Percentiles rank a stretch among this genome's conserved stretches.
Conservation (phyloP, 2,113 vertebrate species). For the Plotosus lineatus region DNA sequence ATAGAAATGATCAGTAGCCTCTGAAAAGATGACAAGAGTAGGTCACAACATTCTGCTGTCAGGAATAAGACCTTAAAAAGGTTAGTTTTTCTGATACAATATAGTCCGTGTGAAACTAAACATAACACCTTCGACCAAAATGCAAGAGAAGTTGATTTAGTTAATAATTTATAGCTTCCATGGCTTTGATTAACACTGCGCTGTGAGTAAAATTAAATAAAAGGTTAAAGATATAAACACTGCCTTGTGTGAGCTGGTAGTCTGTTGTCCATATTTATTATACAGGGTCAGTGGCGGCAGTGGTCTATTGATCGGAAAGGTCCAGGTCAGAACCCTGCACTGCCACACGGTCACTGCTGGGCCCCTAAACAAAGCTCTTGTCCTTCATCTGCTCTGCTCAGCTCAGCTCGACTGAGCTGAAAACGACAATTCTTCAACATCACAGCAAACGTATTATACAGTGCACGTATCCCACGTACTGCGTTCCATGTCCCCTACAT, state of each 20-base stretch:
- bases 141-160: neutral
- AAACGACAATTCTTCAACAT: constrained; percentile 3
- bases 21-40: neutral
- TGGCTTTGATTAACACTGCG: constrained; percentile 23
- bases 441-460: constrained; percentile 20
- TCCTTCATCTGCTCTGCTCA: neutral
- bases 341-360: neutral
- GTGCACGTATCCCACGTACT: neutral
- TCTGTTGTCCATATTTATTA: neutral
- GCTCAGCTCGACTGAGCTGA: neutral
- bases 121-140: neutral
- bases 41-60: neutral
- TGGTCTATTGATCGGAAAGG: neutral
- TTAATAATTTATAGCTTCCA: neutral
- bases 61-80: neutral
- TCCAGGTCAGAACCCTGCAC: neutral
- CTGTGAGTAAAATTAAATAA: neutral
- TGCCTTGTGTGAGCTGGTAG: neutral
- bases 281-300: neutral
- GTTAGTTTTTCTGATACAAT: neutral
- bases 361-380: neutral
- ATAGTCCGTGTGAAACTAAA: neutral
- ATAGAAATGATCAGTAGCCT: neutral
- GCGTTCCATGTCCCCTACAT: constrained; percentile 40
- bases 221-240: constrained; percentile 7